These are phyloP conservation scores for Carabus problematicus DNA, from an alignment of 2,888 invertebrate genomes.

Conservation along the genomic window DNA sequence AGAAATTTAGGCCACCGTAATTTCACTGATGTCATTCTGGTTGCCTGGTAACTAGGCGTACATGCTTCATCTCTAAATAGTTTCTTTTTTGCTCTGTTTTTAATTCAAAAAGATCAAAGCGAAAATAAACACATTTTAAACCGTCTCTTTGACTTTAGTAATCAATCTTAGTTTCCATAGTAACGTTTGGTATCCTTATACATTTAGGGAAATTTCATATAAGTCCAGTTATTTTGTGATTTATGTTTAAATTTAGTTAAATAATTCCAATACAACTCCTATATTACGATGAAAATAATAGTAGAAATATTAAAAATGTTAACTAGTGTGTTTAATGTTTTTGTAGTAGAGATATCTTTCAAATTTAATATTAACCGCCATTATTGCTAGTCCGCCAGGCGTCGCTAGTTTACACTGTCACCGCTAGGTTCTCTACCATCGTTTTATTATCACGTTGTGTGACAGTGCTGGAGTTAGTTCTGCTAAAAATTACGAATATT, in stretches of 20 bases:
- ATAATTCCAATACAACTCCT: not conserved
- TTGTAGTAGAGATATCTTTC: not conserved
- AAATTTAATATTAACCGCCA: slow-evolving; percentile 10
- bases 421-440: slow-evolving; percentile 15
- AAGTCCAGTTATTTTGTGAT: no score
- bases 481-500: slow-evolving; percentile 19
- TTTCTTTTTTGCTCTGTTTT: no score
- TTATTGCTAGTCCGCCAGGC: slow-evolving; percentile 11
- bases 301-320: no score
- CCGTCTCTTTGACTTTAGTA: no score
- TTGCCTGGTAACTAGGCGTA: slow-evolving; percentile 11
- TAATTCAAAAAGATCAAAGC: no score
- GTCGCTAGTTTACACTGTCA: not conserved
- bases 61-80: no score
- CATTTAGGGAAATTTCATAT: no score
- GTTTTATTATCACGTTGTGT: slow-evolving; percentile 38
- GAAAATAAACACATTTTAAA: no score
- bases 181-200: no score
- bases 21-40: slow-evolving; percentile 5
- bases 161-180: no score
- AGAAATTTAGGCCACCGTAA: not conserved
- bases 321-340: no score
- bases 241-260: no score
- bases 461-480: slow-evolving; percentile 28
- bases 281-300: not conserved